Evolutionary conservation across 2,797 vertebrate species (phyloP).

Genomic region (Sternotherus odoratus): DNA sequence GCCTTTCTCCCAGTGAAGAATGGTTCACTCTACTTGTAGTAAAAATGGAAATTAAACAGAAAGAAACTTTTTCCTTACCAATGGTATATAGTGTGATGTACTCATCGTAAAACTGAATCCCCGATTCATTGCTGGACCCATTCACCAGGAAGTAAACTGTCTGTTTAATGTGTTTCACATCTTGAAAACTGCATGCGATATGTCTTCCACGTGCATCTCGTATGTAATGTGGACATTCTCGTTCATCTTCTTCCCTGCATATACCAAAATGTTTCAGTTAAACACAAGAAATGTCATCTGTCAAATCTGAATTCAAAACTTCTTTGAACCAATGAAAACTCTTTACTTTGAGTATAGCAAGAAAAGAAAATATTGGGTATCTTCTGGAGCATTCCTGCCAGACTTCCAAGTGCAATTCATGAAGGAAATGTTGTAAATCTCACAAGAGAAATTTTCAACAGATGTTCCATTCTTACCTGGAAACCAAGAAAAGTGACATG

Average conservation of each 20-base stretch:
- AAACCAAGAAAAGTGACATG: neutral
- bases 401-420: slow-evolving; percentile 77
- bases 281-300: accelerated
- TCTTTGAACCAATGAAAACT: neutral
- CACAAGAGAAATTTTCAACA: slow-evolving; percentile 70
- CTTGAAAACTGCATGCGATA: slow-evolving; percentile 42
- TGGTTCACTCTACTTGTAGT: neutral
- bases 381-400: slow-evolving; percentile 45
- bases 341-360: slow-evolving; percentile 17
- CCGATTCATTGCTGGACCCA: neutral
- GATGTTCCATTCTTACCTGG: slow-evolving; percentile 37
- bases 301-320: neutral
- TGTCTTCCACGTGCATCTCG: neutral
- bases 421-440: slow-evolving; percentile 40
- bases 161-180: accelerated
- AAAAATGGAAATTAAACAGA: neutral
- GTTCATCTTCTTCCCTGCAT: accelerated
- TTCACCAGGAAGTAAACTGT: slow-evolving; percentile 11
- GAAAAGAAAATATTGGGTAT: slow-evolving; percentile 69
- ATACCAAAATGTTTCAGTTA: neutral
- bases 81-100: accelerated
- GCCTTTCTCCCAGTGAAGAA: neutral
- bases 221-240: slow-evolving; percentile 54
- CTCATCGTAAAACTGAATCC: slow-evolving; percentile 2
- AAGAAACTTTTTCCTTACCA: slow-evolving; percentile 48